Evolutionary conservation across 2,113 vertebrate genomes (phyloP), one percentile per base, ranked within the genome.

Genomic region (Mola mola): DNA sequence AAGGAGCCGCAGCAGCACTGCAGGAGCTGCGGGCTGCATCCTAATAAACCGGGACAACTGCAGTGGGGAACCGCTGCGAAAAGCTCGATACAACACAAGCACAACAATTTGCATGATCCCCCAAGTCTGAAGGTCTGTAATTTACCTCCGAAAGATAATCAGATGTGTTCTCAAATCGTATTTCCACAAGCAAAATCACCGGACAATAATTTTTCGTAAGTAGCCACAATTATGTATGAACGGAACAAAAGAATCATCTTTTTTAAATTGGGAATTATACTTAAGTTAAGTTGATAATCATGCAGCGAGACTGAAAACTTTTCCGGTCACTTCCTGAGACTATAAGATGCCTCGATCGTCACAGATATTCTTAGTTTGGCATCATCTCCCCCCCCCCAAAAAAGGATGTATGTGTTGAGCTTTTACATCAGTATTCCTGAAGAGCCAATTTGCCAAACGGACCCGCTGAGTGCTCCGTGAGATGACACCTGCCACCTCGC

Each of bases 11-110:
- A 62, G 64, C 58, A 62, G 57, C 47, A 29, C 62, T 66, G 75
- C 66, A 69, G 84, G 63, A 82, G 72, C 69, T 70, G 63, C 58
- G 69, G 51, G 70, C 73, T 29, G 84, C 79, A 78, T 82, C 67
- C 65, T 79, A 79, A 78, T 78, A 73, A 59, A 60, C 50, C 31
- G 62, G 50, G 60, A 74, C 19, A 52, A 58, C 73, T 82, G 81
- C 69, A 78, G 72, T 28, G 55, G 63, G 69, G 60, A n/a, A n/a
- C n/a, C n/a, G 75, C 53, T 77, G 59, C 61, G 51, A 62, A 63
- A 55, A 55, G 2, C 56, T 6, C 64, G 50, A 79, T 58, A 11
- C 10, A 61, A 59, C 52, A 66, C 44, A 64, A 51, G 46, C 43
- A 57, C 51, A 56, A 46, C 64, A 41, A 29, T 70, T 71, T n/a